phyloP scores from a whole-genome alignment of 2,888 invertebrate species.

The Stenodera caucasica region DNA sequence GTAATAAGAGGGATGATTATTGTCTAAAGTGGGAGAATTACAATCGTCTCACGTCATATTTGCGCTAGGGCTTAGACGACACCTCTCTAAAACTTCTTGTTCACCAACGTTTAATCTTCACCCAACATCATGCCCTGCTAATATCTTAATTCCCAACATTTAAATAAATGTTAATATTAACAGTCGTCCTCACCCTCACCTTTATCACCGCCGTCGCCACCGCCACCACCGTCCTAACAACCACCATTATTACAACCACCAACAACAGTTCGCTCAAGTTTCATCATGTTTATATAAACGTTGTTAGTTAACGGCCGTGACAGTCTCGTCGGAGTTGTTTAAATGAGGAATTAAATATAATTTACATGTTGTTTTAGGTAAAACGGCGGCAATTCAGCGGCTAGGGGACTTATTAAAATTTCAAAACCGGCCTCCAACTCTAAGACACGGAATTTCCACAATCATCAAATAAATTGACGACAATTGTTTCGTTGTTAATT shows the following conservation, averaged over 20 bases:
- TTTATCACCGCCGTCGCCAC: neutral
- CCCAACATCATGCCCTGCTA: constrained; percentile 50
- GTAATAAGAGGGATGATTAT: neutral
- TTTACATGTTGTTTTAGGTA: constrained; percentile 20
- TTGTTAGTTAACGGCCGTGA: constrained; percentile 20
- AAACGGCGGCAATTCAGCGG: constrained; percentile 26
- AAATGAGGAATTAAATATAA: constrained; percentile 23
- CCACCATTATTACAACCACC: neutral
- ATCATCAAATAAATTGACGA: no score
- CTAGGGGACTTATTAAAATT: constrained; percentile 19
- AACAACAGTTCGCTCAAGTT: constrained; percentile 16
- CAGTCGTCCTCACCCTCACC: constrained; percentile 16
- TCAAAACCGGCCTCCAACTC: neutral
- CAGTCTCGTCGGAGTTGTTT: constrained; percentile 30
- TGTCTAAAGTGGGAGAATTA: neutral
- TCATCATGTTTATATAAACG: constrained; percentile 27
- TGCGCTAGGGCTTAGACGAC: constrained; percentile 32
- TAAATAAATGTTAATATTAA: constrained; percentile 51
- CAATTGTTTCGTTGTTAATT: no score
- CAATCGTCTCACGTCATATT: neutral
- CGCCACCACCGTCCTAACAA: neutral
- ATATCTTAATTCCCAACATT: constrained; percentile 54
- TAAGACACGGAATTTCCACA: no score
- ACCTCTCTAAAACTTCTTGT: constrained; percentile 42
- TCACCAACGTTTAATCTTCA: constrained; percentile 47